phyloP scores from a whole-genome alignment of 1,140 invertebrate genomes.

The Drosophila pseudoananassae region DNA sequence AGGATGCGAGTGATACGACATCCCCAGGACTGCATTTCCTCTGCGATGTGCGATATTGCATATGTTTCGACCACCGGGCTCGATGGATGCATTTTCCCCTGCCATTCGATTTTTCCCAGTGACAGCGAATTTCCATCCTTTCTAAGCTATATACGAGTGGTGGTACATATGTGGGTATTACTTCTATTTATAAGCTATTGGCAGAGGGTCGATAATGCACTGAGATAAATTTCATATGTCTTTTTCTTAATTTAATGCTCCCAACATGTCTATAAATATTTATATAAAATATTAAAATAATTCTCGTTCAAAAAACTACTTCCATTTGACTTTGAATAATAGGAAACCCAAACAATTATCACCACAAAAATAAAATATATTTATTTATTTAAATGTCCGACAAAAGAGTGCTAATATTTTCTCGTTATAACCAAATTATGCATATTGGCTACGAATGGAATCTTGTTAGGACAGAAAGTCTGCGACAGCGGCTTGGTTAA shows the following conservation, averaged over 20 bases:
- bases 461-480: constrained; percentile 37
- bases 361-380: not conserved
- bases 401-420: constrained; percentile 26
- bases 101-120: constrained; percentile 25
- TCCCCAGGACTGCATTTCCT: constrained; percentile 38
- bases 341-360: not conserved
- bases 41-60: constrained; percentile 35
- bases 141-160: constrained; percentile 25
- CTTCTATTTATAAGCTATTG: constrained; percentile 13
- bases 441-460: constrained; percentile 22
- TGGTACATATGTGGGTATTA: constrained; percentile 18
- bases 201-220: constrained; percentile 14
- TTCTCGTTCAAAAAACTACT: too few relatives aligned
- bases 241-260: too few relatives aligned
- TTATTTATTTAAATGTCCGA: constrained; percentile 21
- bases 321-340: not conserved
- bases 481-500: not conserved
- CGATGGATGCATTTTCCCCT: constrained; percentile 29
- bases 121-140: constrained; percentile 41
- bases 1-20: constrained; percentile 66
- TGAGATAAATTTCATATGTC: not conserved
- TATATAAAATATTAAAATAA: not conserved
- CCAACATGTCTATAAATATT: not conserved
- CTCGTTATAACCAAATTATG: constrained; percentile 39
- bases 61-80: constrained; percentile 47